phyloP scores from a whole-genome alignment of 2,888 invertebrate genomes.

The Andrena minutula region DNA sequence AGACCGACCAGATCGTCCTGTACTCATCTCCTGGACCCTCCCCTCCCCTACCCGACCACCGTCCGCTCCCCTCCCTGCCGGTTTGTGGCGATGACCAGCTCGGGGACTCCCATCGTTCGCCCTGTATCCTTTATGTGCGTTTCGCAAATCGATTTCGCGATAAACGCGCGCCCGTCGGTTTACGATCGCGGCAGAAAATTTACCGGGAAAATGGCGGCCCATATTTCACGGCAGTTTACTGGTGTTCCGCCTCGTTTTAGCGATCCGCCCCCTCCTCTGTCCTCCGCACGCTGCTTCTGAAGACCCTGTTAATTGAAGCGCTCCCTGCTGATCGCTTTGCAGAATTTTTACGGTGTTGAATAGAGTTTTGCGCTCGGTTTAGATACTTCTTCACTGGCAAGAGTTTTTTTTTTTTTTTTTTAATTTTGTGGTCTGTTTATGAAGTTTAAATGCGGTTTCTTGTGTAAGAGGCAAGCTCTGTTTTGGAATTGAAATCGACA shows the following conservation, averaged over 20 bases:
- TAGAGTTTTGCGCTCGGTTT: too few species aligned
- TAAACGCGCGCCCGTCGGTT: conserved; percentile 52
- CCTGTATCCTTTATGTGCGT: conserved; percentile 50
- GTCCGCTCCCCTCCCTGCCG: conserved; percentile 5
- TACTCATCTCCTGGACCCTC: conserved; percentile 2
- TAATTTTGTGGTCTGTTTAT: too few species aligned
- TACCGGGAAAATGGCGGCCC: conserved; percentile 39
- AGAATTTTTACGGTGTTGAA: neutral
- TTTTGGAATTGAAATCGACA: too few species aligned
- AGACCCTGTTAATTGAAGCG: conserved; percentile 40
- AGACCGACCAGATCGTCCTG: conserved; percentile 59
- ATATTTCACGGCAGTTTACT: conserved; percentile 43
- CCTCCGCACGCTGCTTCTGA: neutral
- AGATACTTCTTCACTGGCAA: too few species aligned
- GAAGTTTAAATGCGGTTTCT: too few species aligned
- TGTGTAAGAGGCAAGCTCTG: too few species aligned
- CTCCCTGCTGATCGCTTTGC: conserved; percentile 9
- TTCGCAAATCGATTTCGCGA: conserved; percentile 73
- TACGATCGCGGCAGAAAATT: conserved; percentile 52
- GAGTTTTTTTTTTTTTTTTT: too few species aligned
- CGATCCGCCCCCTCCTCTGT: conserved; percentile 8
- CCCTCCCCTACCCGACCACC: conserved; percentile 29
- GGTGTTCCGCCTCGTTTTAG: conserved; percentile 14
- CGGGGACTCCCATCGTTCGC: conserved; percentile 1
- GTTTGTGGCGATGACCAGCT: conserved; percentile 43